Conservation (phyloP, 1,140 invertebrate genomes). For the Akabosia matsudoensis region DNA sequence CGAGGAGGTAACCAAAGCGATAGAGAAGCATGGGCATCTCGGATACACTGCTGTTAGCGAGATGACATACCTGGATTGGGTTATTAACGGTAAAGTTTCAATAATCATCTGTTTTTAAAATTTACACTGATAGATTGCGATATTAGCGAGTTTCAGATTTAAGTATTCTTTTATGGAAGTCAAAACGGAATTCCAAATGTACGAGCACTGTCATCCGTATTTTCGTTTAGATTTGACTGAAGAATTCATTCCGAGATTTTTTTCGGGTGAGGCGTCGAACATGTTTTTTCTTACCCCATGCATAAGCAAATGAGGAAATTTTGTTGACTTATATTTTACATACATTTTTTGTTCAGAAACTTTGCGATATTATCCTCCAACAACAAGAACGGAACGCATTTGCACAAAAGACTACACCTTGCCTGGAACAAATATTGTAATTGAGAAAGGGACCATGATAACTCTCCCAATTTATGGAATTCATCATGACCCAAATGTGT, state of each 20-base stretch:
- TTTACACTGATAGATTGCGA: too few relatives aligned
- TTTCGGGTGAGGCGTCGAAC: too few relatives aligned
- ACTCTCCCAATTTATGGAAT: conserved; percentile 11
- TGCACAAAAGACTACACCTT: conserved; percentile 44
- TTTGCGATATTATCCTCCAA: conserved; percentile 25
- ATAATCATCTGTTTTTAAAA: background rate
- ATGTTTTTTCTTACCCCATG: too few relatives aligned
- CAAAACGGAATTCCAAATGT: too few relatives aligned
- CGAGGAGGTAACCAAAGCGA: conserved; percentile 53
- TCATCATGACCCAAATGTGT: conserved; percentile 32
- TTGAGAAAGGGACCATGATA: conserved; percentile 23
- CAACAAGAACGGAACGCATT: background rate
- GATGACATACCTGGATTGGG: conserved; percentile 51
- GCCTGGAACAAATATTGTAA: conserved; percentile 26
- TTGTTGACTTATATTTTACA: background rate
- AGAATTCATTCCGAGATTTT: too few relatives aligned
- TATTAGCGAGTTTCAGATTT: too few relatives aligned
- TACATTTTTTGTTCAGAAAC: conserved; percentile 33
- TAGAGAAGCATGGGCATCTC: conserved; percentile 47
- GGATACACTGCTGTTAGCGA: conserved; percentile 50
- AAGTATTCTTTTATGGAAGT: too few relatives aligned
- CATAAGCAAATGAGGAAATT: too few relatives aligned
- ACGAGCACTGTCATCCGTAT: too few relatives aligned
- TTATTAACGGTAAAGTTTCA: background rate
- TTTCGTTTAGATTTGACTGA: too few relatives aligned